These are phyloP conservation scores for Scaptomyza pallida DNA, from an alignment of 1,140 invertebrate genomes.

Conservation along the genomic window DNA sequence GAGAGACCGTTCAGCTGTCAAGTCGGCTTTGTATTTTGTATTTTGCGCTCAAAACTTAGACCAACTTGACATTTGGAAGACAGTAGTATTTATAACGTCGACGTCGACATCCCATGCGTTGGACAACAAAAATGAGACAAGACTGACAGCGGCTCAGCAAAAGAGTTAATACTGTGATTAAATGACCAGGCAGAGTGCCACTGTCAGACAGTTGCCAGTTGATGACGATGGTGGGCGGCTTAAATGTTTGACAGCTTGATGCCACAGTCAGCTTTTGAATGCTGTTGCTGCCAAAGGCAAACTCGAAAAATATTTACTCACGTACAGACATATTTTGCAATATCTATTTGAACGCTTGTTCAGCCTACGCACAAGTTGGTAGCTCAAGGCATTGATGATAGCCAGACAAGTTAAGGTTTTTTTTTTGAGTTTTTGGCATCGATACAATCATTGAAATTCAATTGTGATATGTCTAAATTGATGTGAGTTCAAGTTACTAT, in stretches of 20 bases:
- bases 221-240: constrained; percentile 64
- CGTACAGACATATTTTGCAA: constrained; percentile 6
- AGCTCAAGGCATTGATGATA: constrained; percentile 14
- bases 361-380: constrained; percentile 10
- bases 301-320: neutral
- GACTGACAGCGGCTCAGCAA: constrained; percentile 83
- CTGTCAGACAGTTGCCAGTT: constrained; percentile 61
- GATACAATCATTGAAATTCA: constrained; percentile 8
- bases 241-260: constrained; percentile 65
- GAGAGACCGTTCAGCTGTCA: constrained; percentile 72
- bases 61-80: constrained; percentile 80
- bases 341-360: constrained; percentile 6
- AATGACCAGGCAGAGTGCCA: constrained; percentile 72
- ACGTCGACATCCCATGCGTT: neutral
- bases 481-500: too few species aligned
- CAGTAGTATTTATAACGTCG: constrained; percentile 80
- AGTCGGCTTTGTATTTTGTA: constrained; percentile 72
- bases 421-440: neutral
- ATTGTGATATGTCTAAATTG: too few species aligned
- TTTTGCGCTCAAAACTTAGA: constrained; percentile 82
- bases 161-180: constrained; percentile 84
- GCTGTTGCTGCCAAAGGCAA: neutral
- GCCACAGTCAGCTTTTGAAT: constrained; percentile 2
- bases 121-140: constrained; percentile 58
- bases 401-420: neutral